A percentile compares a stretch with the other conserved stretches of the same genome.
Conservation (phyloP, 1,140 invertebrate genomes). For the Drosophila murphyi region DNA sequence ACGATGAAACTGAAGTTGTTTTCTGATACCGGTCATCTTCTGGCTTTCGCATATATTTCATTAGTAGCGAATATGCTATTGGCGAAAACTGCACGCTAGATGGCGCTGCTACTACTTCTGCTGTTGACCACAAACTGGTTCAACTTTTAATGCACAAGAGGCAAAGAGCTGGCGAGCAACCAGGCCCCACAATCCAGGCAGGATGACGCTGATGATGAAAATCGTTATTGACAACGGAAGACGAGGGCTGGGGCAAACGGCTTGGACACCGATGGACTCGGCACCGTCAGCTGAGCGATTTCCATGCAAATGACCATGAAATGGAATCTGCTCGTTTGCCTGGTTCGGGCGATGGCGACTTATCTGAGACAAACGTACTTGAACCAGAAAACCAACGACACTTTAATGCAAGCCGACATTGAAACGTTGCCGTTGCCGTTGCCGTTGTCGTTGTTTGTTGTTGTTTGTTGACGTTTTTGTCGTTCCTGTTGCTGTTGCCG, state of each 20-base stretch:
- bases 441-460: slow-evolving; percentile 13
- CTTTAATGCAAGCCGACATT: slow-evolving; percentile 80
- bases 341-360: slow-evolving; percentile 33
- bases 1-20: slow-evolving; percentile 64
- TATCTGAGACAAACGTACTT: slow-evolving; percentile 73
- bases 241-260: slow-evolving; percentile 40
- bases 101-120: slow-evolving; percentile 18
- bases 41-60: slow-evolving; percentile 79
- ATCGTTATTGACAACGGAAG: slow-evolving; percentile 83
- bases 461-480: slow-evolving; percentile 28
- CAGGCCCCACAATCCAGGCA: slow-evolving; percentile 43
- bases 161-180: background rate
- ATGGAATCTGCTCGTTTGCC: slow-evolving; percentile 67
- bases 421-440: slow-evolving; percentile 68
- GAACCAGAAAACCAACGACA: slow-evolving; percentile 81
- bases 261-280: slow-evolving; percentile 1
- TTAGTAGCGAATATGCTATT: slow-evolving; percentile 62
- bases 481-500: slow-evolving; percentile 19
- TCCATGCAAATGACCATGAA: slow-evolving; percentile 82
- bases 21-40: slow-evolving; percentile 66
- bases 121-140: slow-evolving; percentile 62
- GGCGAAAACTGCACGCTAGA: slow-evolving; percentile 75
- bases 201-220: slow-evolving; percentile 73
- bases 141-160: slow-evolving; percentile 57
- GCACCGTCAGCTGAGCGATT: slow-evolving; percentile 58